These are phyloP conservation scores for Andricus quercusramuli DNA, from an alignment of 2,888 invertebrate species.

Conservation along the genomic window DNA sequence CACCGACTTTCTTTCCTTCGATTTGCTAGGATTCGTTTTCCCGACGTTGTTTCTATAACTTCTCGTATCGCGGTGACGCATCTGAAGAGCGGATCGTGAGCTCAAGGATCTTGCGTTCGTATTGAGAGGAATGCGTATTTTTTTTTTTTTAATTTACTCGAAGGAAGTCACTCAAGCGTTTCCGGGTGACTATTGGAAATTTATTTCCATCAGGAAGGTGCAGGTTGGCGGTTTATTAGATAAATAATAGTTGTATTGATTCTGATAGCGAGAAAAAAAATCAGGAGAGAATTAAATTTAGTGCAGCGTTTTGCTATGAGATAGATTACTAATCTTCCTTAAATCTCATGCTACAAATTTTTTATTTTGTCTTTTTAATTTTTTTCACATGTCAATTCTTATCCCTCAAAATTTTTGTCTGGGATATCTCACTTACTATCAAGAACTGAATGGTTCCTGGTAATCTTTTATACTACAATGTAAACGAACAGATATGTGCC, in stretches of 20 bases:
- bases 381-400: no score
- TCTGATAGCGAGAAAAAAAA: background rate
- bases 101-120: constrained; percentile 14
- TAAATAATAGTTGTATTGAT: background rate
- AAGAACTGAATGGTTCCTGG: no score
- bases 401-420: no score
- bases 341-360: background rate
- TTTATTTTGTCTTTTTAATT: no score
- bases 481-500: no score
- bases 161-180: background rate
- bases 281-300: no score
- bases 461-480: no score
- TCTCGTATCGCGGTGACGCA: constrained; percentile 7
- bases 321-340: background rate
- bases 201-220: background rate
- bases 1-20: constrained; percentile 20
- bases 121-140: background rate
- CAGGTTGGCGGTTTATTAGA: background rate
- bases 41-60: constrained; percentile 15
- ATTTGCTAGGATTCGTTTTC: constrained; percentile 17
- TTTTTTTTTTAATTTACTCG: no score
- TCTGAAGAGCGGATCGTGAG: constrained; percentile 11
- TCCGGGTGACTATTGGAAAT: background rate
- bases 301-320: no score
- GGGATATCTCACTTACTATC: no score